These are phyloP conservation scores for Aurelia sp. DNA, from an alignment of 30 jellyfish, hydroid and myxozoan species.

Conservation along the genomic window DNA sequence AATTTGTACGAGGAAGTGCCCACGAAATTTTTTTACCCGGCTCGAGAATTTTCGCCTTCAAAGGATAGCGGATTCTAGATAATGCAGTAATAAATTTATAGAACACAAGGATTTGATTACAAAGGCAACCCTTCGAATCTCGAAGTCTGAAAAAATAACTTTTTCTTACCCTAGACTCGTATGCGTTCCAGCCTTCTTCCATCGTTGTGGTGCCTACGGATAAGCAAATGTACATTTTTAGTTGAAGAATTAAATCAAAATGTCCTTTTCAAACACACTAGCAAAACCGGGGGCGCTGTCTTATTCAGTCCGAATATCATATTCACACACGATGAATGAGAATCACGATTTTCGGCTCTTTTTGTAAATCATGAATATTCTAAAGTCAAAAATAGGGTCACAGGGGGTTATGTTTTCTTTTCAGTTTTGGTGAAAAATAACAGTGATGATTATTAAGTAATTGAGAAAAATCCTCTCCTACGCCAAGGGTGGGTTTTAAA, in stretches of 20 bases:
- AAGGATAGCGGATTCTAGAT: too few species aligned
- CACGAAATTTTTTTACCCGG: too few species aligned
- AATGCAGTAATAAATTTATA: too few species aligned
- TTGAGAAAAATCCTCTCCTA: too few species aligned
- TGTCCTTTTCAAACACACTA: not conserved
- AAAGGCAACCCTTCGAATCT: too few species aligned
- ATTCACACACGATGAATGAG: slow-evolving; percentile 19
- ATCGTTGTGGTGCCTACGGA: slow-evolving; percentile 31
- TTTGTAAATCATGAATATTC: slow-evolving; percentile 16
- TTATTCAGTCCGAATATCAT: slow-evolving; percentile 10
- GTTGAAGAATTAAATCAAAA: not conserved
- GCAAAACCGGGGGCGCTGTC: slow-evolving; percentile 17
- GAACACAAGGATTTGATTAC: too few species aligned
- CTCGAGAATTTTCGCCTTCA: too few species aligned
- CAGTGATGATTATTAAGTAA: too few species aligned
- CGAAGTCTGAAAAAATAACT: not conserved
- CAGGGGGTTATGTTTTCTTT: slow-evolving; percentile 12
- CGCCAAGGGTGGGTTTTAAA: too few species aligned
- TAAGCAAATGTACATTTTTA: slow-evolving; percentile 13
- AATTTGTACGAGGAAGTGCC: too few species aligned
- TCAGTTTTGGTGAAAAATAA: too few species aligned
- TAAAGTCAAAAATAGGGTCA: not conserved
- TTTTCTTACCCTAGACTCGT: slow-evolving; percentile 88
- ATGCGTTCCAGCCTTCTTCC: slow-evolving; percentile 91
- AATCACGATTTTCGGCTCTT: slow-evolving; percentile 29